phyloP scores from a whole-genome alignment of 1,140 invertebrate species.

The Leptinotarsa defecta region DNA sequence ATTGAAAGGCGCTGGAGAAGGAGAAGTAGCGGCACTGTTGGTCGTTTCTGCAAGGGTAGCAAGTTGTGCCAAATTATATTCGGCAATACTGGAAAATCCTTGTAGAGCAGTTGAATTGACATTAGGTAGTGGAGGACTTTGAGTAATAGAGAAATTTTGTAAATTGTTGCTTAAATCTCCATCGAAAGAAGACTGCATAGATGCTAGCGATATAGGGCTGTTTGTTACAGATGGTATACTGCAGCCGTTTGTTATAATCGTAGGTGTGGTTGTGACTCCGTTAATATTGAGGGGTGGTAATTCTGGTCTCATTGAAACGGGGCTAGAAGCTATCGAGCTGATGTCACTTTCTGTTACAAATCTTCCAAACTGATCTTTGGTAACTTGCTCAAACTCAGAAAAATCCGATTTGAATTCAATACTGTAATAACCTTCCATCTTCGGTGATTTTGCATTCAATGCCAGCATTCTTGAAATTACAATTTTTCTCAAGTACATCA shows the following conservation, averaged over 20 bases:
- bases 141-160: conserved; percentile 59
- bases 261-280: conserved; percentile 32
- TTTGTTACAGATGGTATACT: conserved; percentile 59
- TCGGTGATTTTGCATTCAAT: conserved; percentile 76
- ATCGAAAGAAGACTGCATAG: conserved; percentile 79
- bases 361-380: conserved; percentile 72
- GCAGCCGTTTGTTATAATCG: conserved; percentile 57
- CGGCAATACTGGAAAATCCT: conserved; percentile 73
- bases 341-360: conserved; percentile 65
- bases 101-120: conserved; percentile 58
- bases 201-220: conserved; percentile 69
- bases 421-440: conserved; percentile 75
- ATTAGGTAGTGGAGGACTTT: conserved; percentile 56
- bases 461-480: conserved; percentile 75
- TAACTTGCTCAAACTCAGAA: conserved; percentile 73
- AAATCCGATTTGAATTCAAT: conserved; percentile 83
- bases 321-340: conserved; percentile 30
- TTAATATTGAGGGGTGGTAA: conserved; percentile 44
- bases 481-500: conserved; percentile 78
- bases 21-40: conserved; percentile 67
- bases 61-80: conserved; percentile 81
- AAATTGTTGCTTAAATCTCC: conserved; percentile 59
- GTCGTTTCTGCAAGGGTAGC: conserved; percentile 76
- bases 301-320: conserved; percentile 27
- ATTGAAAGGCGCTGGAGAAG: conserved; percentile 68